Base-by-base conservation (phyloP, 2,888 invertebrate genomes). In the Alitta virens region DNA sequence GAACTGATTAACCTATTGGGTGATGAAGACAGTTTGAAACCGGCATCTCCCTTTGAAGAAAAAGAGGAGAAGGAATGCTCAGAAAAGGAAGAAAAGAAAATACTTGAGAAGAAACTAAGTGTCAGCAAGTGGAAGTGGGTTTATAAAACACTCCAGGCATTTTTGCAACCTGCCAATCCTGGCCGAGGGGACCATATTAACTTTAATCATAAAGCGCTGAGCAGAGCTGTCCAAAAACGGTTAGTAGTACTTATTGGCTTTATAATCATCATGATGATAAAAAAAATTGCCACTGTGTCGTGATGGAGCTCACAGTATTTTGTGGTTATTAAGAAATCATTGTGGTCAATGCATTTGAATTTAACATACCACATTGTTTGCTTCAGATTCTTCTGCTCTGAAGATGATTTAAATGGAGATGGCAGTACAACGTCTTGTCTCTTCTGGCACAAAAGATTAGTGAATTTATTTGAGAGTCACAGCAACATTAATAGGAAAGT, bases 41-140 rank as follows among this genome's bases (percentile, higher is more conserved):
- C 77, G 26, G 78, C 79, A 0, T 75, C 78, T 53, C 77, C 78
- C 14, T 78, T 74, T 69, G 78, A 78, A 66, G 79, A 80, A 64
- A 80, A 80, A 72, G 67, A 67, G 50, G 63, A 60, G 59, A 52
- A 56, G 23, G 67, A 67, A 27, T 46, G 58, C 26, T 63, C 63
- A 23, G 66, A 66, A 54, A 66, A 66, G 51, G 60, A 60, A 2
- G 27, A 54, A 1, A 40, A 52, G 21, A 16, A 18, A 27, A 33
- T 33, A 7, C 33, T 33, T 7, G 33, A 33, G 12, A 38, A 55
- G 59, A 55, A 43, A 56, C 46, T 14, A 12, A 50, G 52, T 56
- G 50, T 23, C 1, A 60, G 57, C 43, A 56, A 59, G 27, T 68
- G 68, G 69, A 40, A 27, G 18, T 14, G 38, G 21, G 55, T 68